Evolutionary conservation across 2,888 invertebrate genomes (phyloP).

Genomic region (Eucera pruinosa): DNA sequence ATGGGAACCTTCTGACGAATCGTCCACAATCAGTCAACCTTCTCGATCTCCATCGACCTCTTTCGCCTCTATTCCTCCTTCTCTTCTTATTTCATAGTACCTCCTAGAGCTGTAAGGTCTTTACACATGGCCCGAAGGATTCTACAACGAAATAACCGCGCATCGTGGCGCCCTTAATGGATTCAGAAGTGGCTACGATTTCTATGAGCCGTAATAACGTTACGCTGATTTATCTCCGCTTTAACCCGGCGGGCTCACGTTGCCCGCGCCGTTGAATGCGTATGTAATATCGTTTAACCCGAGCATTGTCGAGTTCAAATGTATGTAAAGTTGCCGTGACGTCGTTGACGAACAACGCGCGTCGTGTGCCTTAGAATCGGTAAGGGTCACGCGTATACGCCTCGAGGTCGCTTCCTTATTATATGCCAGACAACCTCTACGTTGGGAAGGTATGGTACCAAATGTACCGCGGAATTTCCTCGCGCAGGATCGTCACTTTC

Average conservation of each 20-base stretch:
- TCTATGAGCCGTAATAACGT: conserved; percentile 78
- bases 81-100: too few relatives aligned
- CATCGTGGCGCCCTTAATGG: conserved; percentile 69
- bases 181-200: conserved; percentile 78
- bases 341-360: conserved; percentile 69
- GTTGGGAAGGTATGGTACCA: conserved; percentile 24
- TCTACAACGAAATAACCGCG: conserved; percentile 60
- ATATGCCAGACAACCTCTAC: conserved; percentile 57
- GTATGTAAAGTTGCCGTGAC: conserved; percentile 80
- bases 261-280: conserved; percentile 65
- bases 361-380: conserved; percentile 62
- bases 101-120: conserved; percentile 22
- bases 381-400: conserved; percentile 63
- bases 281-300: conserved; percentile 81
- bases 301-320: conserved; percentile 79
- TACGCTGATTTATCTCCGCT: conserved; percentile 80
- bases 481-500: conserved; percentile 21
- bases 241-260: conserved; percentile 73
- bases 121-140: conserved; percentile 58
- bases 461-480: conserved; percentile 27
- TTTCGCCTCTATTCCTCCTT: conserved; percentile 9
- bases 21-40: conserved; percentile 69
- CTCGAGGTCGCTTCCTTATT: conserved; percentile 75
- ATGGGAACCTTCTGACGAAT: conserved; percentile 70
- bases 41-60: conserved; percentile 45